These are phyloP conservation scores for Neocrepidodera transversa DNA, from an alignment of 2,888 invertebrate genomes.

Conservation along the genomic window DNA sequence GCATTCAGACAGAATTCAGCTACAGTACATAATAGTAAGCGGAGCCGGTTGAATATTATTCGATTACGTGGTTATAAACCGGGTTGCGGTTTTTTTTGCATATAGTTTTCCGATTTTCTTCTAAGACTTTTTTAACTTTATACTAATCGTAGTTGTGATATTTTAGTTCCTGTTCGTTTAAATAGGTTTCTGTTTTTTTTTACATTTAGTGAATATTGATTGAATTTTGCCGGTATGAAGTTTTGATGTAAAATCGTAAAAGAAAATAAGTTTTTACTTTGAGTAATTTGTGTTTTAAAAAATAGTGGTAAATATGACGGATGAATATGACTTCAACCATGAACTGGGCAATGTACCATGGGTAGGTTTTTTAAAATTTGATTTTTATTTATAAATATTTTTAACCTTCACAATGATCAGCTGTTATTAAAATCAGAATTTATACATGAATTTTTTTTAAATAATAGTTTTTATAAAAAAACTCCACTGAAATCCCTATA, in stretches of 20 bases:
- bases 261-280: constrained; percentile 1
- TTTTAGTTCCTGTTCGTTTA: neutral
- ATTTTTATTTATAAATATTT: too few species aligned
- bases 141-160: neutral
- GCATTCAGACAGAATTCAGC: too few species aligned
- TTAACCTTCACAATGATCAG: too few species aligned
- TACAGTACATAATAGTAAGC: constrained; percentile 38
- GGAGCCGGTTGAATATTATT: constrained; percentile 24
- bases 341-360: constrained; percentile 56
- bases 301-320: constrained; percentile 39
- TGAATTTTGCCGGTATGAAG: constrained; percentile 13
- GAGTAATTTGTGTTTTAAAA: constrained; percentile 6
- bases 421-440: too few species aligned
- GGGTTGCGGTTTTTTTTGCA: constrained; percentile 15
- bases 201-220: constrained; percentile 7
- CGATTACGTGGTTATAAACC: constrained; percentile 9
- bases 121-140: neutral
- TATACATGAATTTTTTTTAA: too few species aligned
- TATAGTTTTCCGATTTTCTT: constrained; percentile 9
- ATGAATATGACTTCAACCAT: constrained; percentile 54
- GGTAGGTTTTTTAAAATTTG: constrained; percentile 43
- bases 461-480: too few species aligned
- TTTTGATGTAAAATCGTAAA: constrained; percentile 2
- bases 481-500: too few species aligned
- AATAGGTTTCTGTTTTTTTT: neutral